Conservation (phyloP, 2,113 vertebrate species). For the Carlito syrichta region DNA sequence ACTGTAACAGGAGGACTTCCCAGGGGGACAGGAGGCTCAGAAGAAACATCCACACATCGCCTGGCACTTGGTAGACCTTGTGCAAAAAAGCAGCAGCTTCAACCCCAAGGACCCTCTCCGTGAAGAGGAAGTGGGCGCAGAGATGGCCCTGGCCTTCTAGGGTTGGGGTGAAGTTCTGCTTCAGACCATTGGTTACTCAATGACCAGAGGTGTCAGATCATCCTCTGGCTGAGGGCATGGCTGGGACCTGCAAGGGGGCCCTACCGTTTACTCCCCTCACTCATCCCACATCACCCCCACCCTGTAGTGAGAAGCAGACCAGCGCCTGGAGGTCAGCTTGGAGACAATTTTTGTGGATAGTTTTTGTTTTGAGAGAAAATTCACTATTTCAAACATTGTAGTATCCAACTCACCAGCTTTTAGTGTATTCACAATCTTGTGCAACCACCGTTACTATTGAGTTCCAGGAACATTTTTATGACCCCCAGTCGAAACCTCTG, state of each 20-base stretch:
- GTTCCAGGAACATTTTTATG: not conserved
- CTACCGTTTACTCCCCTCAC: accelerated
- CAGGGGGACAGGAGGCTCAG: not conserved
- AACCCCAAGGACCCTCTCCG: not conserved
- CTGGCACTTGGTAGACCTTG: not conserved
- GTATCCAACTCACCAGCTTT: not conserved
- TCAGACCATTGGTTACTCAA: not conserved
- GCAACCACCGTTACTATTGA: accelerated
- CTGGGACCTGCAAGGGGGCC: not conserved
- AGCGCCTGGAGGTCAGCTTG: not conserved
- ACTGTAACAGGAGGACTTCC: too few species aligned
- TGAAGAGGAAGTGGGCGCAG: not conserved
- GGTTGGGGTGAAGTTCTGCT: too few species aligned
- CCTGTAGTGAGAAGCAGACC: not conserved
- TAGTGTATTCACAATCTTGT: not conserved
- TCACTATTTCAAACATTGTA: not conserved
- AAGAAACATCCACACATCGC: not conserved
- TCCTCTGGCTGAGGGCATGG: accelerated
- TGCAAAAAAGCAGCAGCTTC: not conserved
- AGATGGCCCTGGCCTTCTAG: not conserved
- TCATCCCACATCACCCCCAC: too few species aligned
- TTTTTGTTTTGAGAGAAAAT: not conserved
- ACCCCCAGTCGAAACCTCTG: accelerated
- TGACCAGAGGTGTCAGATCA: not conserved
- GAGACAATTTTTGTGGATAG: not conserved